Evolutionary conservation across 2,888 invertebrate species (phyloP), one percentile per base, ranked within the genome.

Genomic region (Adineta ricciae): DNA sequence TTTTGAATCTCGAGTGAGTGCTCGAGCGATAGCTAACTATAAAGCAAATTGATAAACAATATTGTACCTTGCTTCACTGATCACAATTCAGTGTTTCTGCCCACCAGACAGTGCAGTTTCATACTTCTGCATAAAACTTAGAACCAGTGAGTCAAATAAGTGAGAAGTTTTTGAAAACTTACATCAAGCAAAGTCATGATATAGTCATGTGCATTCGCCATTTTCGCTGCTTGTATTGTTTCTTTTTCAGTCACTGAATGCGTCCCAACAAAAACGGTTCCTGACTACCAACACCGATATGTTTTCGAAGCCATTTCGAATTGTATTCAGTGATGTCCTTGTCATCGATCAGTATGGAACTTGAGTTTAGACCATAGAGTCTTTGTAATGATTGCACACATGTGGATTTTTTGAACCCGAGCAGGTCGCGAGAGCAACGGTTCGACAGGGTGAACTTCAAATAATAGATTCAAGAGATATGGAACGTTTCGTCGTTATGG

Each of bases 1-100:
- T 27, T 52, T 54, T 27, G 85, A 83, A 36, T 85, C 78, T 2
- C 83, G 97, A 87, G 97, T 96, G 84, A 95, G 94, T 56, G 97
- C 92, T 64, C 85, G 32, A n/a, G 52, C 52, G 24, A 52, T 95
- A 24, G 95, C 95, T 82, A 96, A 46, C 5, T 11, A 46, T 46
- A 11, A 94, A 52, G 5, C 1, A 3, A 5, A 21, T 24, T 21
- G 5, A 16, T 21, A 21, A 16, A 21, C 4, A 52, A 52, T 21
- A 21, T 3, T 52, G 24, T 52, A 21, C 24, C 21, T n/a, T n/a
- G n/a, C n/a, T 21, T 52, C 1, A 50, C 19, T 19, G 54, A 41
- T 54, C 83, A n/a, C n/a, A 27, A 85, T 85, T 83, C 85, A 27
- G 27, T 85, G 85, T 32, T 83, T 83, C 54, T 83, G 83, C 36